Evolutionary conservation across 2,797 vertebrate species (phyloP).

Genomic region (Pogonophryne albipinna): DNA sequence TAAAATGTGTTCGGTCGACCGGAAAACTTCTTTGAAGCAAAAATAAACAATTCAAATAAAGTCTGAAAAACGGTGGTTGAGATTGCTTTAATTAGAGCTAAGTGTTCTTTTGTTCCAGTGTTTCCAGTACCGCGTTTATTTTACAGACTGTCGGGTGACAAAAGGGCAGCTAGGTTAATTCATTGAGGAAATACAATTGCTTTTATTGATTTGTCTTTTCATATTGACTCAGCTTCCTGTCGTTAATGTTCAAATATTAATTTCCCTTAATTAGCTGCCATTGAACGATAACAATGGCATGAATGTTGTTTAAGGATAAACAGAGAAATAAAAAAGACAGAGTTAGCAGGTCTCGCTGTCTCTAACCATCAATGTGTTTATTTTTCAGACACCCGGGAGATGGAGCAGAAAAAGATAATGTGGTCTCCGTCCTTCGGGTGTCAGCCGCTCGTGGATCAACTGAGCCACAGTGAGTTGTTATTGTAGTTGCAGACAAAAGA

Average conservation of each 20-base stretch:
- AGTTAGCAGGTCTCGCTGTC: constrained; percentile 23
- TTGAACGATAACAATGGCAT: constrained; percentile 43
- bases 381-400: constrained; percentile 67
- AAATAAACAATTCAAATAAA: background rate
- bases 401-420: constrained; percentile 38
- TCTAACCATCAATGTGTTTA: constrained; percentile 47
- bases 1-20: background rate
- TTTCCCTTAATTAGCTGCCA: constrained; percentile 47
- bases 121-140: constrained; percentile 5
- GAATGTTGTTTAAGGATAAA: constrained; percentile 52
- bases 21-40: background rate
- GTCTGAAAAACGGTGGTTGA: background rate
- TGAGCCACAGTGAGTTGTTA: constrained; percentile 67
- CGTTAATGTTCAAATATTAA: constrained; percentile 52
- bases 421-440: constrained; percentile 71
- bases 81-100: constrained; percentile 15
- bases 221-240: constrained; percentile 33
- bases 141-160: constrained; percentile 13
- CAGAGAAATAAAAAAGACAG: constrained; percentile 41
- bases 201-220: constrained; percentile 62
- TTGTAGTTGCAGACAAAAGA: constrained; percentile 17
- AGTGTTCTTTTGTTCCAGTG: constrained; percentile 10
- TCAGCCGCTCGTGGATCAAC: constrained; percentile 48
- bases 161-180: constrained; percentile 50
- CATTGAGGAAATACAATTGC: constrained; percentile 54